Evolutionary conservation across 2,888 invertebrate genomes (phyloP).

Genomic region (Eubasilissa splendida): DNA sequence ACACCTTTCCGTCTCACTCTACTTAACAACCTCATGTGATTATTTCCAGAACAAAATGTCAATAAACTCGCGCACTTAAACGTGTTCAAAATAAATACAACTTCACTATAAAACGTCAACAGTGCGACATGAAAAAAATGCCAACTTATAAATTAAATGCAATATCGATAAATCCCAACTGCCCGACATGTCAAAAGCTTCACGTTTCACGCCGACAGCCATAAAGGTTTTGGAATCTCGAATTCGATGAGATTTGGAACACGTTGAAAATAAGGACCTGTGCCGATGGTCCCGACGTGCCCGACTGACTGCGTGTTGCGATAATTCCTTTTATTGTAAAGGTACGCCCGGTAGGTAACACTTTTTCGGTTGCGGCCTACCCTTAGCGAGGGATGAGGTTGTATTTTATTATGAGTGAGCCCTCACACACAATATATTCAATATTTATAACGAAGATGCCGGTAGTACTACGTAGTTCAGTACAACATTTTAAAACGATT

Average conservation of each 20-base stretch:
- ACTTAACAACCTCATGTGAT: slow-evolving; percentile 24
- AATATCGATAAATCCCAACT: slow-evolving; percentile 1
- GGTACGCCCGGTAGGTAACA: neutral
- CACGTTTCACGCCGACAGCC: slow-evolving; percentile 5
- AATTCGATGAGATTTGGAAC: neutral
- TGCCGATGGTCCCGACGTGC: slow-evolving; percentile 1
- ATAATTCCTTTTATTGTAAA: neutral
- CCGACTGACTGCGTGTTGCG: slow-evolving; percentile 9
- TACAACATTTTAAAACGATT: no score
- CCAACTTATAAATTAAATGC: neutral
- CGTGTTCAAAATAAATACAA: neutral
- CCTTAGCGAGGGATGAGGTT: neutral
- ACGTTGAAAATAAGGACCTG: neutral
- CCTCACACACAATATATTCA: neutral
- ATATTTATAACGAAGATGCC: neutral
- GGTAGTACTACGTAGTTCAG: neutral
- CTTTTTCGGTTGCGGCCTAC: neutral
- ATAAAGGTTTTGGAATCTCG: neutral
- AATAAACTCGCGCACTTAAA: neutral
- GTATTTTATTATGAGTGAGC: neutral
- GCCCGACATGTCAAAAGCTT: neutral
- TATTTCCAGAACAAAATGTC: neutral
- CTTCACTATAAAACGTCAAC: neutral
- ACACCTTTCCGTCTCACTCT: slow-evolving; percentile 13
- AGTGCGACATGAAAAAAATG: neutral